Evolutionary conservation across 2,888 invertebrate species (phyloP).

Genomic region (Anoncus sp.): DNA sequence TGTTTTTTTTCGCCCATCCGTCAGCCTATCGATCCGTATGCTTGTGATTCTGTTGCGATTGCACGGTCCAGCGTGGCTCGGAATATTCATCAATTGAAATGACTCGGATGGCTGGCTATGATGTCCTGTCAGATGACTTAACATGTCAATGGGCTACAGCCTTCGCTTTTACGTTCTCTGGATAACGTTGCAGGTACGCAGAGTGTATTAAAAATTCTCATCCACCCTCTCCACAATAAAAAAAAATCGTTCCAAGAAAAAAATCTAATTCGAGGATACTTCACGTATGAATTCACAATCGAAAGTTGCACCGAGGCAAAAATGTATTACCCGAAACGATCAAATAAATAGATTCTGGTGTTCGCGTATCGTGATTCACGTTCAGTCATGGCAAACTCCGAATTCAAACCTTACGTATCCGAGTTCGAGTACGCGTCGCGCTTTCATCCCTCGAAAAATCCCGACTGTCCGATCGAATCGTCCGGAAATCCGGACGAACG

Average conservation of each 20-base stretch:
- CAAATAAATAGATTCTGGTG: constrained; percentile 58
- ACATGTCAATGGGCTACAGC: constrained; percentile 69
- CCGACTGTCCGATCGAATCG: constrained; percentile 65
- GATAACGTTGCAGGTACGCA: constrained; percentile 68
- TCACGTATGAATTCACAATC: background rate
- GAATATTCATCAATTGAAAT: constrained; percentile 66
- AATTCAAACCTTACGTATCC: constrained; percentile 67
- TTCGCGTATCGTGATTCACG: constrained; percentile 57
- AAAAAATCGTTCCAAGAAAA: background rate
- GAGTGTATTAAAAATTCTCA: background rate
- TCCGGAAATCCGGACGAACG: constrained; percentile 14
- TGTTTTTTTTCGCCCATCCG: background rate
- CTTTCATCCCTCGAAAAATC: constrained; percentile 73
- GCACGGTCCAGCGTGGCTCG: constrained; percentile 56
- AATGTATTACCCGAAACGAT: too few species aligned
- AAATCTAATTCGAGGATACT: too few species aligned
- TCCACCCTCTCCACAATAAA: background rate
- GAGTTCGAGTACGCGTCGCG: constrained; percentile 69
- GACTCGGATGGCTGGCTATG: constrained; percentile 65
- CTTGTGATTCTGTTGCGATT: constrained; percentile 33
- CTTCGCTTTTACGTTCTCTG: constrained; percentile 67
- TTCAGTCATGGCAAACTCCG: constrained; percentile 59
- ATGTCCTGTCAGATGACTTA: constrained; percentile 68
- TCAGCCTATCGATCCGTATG: constrained; percentile 53
- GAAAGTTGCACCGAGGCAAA: background rate